Evolutionary conservation across 2,888 invertebrate genomes (phyloP), one percentile per base, ranked within the genome.

Genomic region (Lysandra bellargus): DNA sequence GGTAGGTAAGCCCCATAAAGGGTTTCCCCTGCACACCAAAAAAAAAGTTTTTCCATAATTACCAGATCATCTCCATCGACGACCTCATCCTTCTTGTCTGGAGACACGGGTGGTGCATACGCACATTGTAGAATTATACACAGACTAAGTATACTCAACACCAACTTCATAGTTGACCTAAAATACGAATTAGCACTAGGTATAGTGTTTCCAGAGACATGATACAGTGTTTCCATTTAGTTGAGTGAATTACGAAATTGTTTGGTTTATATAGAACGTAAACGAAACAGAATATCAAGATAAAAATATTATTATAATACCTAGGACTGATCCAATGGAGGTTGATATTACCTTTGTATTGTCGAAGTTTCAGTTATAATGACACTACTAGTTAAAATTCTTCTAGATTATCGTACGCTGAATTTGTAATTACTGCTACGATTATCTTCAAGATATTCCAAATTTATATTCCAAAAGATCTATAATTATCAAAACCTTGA

Each of bases 91-190:
- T 90, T 90, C 82, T 95, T 95, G 4, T 95, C 93, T 76, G 94
- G 95, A 14, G 92, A 91, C 0, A 96, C 96, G 0, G 96, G 96
- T 30, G 96, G 94, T 33, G 95, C 95, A 86, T 88, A 94, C 0
- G 93, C 91, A 79, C 89, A 87, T 80, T 94, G 93, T 0, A 94
- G 86, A 81, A 91, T 82, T 37, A 87, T 81, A 80, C 89, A 80
- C 49, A 92, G 80, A 81, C 87, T 87, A 72, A 90, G 80, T 72
- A 90, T 80, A 69, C 78, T 80, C 7, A 80, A 78, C 49, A 87
- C 80, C 17, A 87, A 82, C 84, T 84, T 88, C 93, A 93, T 93
- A 82, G 76, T 2, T 17, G 30, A 76, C 33, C 76, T 76, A 69
- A 37, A 69, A 69, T 33, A 69, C 14, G 30, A 69, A 30, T 37